phyloP scores from a whole-genome alignment of 2,797 vertebrate species.

The Hoplostethus mediterraneus region DNA sequence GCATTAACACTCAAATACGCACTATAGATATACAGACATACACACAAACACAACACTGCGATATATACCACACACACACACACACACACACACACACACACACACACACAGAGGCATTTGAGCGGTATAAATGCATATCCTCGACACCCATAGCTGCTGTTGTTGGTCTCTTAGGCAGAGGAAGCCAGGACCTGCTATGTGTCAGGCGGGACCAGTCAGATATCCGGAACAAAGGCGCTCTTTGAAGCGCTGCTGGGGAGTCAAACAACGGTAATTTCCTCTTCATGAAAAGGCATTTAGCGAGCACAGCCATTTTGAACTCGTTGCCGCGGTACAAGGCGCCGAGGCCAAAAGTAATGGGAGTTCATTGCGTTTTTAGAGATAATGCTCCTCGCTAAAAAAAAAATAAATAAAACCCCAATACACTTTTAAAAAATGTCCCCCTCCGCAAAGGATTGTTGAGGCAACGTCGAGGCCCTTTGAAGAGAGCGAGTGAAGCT shows the following conservation, averaged over 20 bases:
- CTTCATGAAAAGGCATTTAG: conserved; percentile 70
- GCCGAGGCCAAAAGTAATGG: conserved; percentile 68
- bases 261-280: conserved; percentile 70
- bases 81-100: not conserved
- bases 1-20: too few species aligned
- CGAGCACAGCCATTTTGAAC: conserved; percentile 63
- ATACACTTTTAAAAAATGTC: conserved; percentile 74
- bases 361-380: conserved; percentile 75
- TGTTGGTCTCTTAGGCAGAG: conserved; percentile 2
- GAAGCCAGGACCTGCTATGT: not conserved
- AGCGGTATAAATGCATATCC: conserved; percentile 33
- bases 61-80: not conserved
- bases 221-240: conserved; percentile 16
- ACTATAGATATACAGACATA: too few species aligned
- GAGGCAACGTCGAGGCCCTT: conserved; percentile 78
- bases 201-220: conserved; percentile 22
- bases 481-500: conserved; percentile 77
- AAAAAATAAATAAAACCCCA: too few species aligned
- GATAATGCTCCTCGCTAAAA: conserved; percentile 79
- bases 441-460: conserved; percentile 68
- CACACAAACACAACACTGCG: too few species aligned
- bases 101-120: conserved; percentile 3
- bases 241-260: conserved; percentile 51
- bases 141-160: conserved; percentile 16
- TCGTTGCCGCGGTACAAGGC: conserved; percentile 63